Evolutionary conservation across 2,797 vertebrate genomes (phyloP), one percentile per base, ranked within the genome.

Genomic region (Typhlichthys subterraneus): DNA sequence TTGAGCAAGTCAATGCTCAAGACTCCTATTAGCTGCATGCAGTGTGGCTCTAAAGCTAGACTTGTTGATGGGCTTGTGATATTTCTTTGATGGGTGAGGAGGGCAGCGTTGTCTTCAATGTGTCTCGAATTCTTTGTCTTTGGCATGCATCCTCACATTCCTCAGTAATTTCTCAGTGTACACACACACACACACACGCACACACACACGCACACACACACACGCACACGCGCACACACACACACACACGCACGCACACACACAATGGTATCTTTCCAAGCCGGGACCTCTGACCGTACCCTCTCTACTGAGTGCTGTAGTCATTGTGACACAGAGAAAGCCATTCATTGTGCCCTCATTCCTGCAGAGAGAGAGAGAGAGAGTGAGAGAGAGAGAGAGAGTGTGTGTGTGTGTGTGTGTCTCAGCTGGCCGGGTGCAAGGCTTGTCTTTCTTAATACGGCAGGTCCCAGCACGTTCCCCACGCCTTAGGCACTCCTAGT

Each of bases 131-230:
- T 85, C 84, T 91, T 88, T 78, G 81, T 90, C 88, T 90, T 87
- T 88, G 87, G 88, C 89, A 87, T 77, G 80, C 63, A 79, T 91
- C 86, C 83, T 82, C 81, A 79, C 83, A 92, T 92, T 91, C 89
- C 88, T 85, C 73, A 66, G 86, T 89, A 82, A 90, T 91, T 89
- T 88, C 77, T 86, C 82, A 78, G 83, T 67, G 75, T 70, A 81
- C 78, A 59, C 54, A 56, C 65, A 57, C 65, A 64, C 57, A 11
- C 62, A 31, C 51, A 12, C 31, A 45, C 69, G 12, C 13, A 53
- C 46, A 52, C 54, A 42, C 12, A 59, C 48, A 63, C 49, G n/a
- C 65, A 57, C 65, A 64, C 57, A 11, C 62, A 31, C 51, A 12
- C 31, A 45, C 69, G 12, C 13, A 53, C 46, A 52, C 54, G 29